Conservation (phyloP, 2,888 invertebrate genomes). For the Spodoptera exigua region DNA sequence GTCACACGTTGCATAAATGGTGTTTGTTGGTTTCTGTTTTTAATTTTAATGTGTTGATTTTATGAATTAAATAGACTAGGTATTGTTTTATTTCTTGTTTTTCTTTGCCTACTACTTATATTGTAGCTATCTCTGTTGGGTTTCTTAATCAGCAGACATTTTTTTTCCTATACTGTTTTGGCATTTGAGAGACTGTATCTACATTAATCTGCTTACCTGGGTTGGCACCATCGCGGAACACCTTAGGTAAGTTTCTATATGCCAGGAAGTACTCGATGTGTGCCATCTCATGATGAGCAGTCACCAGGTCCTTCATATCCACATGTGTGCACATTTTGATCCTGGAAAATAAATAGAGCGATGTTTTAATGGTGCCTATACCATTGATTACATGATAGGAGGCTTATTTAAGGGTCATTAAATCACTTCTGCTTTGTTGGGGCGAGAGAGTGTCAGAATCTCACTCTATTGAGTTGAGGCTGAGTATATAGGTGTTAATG, state of each 20-base stretch:
- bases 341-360: constrained; percentile 83
- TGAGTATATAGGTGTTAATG: no score
- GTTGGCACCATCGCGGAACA: constrained; percentile 97
- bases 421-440: no score
- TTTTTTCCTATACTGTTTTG: no score
- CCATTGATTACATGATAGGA: no score
- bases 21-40: constrained; percentile 28
- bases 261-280: constrained; percentile 96
- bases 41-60: not conserved
- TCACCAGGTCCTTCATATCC: constrained; percentile 95
- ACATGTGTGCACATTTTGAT: constrained; percentile 97
- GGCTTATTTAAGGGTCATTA: no score
- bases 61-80: not conserved
- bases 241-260: constrained; percentile 94
- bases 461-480: no score
- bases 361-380: no score
- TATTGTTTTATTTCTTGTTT: no score
- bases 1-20: constrained; percentile 13
- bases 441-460: no score
- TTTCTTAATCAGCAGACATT: no score
- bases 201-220: constrained; percentile 90
- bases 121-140: no score
- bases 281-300: constrained; percentile 97
- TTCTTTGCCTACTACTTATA: no score
- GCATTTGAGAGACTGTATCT: not conserved